Base-by-base conservation (phyloP, 2,888 invertebrate species). In the Mayetiola destructor region DNA sequence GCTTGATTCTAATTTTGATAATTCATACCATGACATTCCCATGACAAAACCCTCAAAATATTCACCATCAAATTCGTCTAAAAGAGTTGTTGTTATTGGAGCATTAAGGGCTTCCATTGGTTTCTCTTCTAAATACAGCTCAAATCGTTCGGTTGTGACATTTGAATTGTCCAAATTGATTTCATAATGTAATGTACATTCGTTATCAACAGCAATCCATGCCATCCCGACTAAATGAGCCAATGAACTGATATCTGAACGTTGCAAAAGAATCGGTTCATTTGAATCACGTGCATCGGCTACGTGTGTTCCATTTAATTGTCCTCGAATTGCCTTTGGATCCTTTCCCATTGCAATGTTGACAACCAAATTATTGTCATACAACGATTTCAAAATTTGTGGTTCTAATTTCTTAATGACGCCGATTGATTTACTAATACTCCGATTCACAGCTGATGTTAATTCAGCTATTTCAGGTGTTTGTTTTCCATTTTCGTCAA, bases 121-220 rank as follows among this genome's bases (percentile, higher is more conserved):
- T 64, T 81, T 76, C 60, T 82, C 77, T 64, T 82, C 81, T 59
- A 84, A 64, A 63, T 78, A 80, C 9, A 84, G 69, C 60, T 78
- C 76, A 59, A 78, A 59, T 64, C 62, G 73, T 63, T 73, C 66
- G 63, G 77, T 59, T 35, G 71, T 62, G 64, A 64, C 61, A 56
- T 59, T 62, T 58, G 67, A 66, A 40, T 77, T 77, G 54, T 71
- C 72, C 10, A 79, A 64, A 1, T 70, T 68, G 1, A 75, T 80
- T 71, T 90, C 89, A 66, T 88, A 91, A 67, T 89, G 86, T 20
- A 90, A 71, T 64, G 83, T 84, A 65, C 90, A 91, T 54, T 88
- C 80, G 6, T 79, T 78, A 66, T 90, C 89, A 1, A 91, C 82
- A 1, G 84, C 80, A 9, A 86, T 72, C 90, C 90, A 91, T 16